Conservation (phyloP, 1,140 invertebrate genomes). For the Tyrophagus putrescentiae region DNA sequence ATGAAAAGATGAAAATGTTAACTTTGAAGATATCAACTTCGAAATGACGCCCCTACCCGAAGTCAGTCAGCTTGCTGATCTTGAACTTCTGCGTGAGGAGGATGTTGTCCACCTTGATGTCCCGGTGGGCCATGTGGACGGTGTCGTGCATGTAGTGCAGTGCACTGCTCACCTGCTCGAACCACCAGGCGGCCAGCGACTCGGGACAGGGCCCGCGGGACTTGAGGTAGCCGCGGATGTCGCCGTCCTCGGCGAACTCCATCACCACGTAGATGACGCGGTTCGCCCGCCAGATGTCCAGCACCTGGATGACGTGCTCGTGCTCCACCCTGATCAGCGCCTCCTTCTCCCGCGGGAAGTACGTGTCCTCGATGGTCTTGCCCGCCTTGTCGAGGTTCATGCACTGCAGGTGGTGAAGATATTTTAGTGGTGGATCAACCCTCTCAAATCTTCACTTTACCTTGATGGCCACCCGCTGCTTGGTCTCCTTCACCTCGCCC, state of each 20-base stretch:
- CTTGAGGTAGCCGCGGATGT: constrained; percentile 19
- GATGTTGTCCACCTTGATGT: constrained; percentile 21
- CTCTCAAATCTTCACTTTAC: too few relatives aligned
- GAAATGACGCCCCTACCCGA: too few relatives aligned
- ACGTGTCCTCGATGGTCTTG: constrained; percentile 19
- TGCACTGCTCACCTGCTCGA: constrained; percentile 9
- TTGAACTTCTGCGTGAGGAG: constrained; percentile 11
- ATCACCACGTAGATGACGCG: constrained; percentile 20
- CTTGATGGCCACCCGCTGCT: too few relatives aligned
- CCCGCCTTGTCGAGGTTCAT: constrained; percentile 17
- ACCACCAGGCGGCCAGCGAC: constrained; percentile 10
- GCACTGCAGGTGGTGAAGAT: too few relatives aligned
- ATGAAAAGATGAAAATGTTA: too few relatives aligned
- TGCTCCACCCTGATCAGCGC: constrained; percentile 15
- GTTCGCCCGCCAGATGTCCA: constrained; percentile 11
- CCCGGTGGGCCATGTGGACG: constrained; percentile 16
- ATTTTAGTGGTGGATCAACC: too few relatives aligned
- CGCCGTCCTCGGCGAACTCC: constrained; percentile 18
- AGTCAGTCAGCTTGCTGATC: constrained; percentile 18
- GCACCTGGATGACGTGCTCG: neutral
- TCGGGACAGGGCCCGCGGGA: constrained; percentile 19
- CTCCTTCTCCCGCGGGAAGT: constrained; percentile 19
- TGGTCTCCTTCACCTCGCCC: too few relatives aligned
- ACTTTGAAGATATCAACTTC: too few relatives aligned
- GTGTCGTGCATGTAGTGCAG: constrained; percentile 17